phyloP scores from a whole-genome alignment of 1,140 invertebrate genomes.

The Leptopilina boulardi region DNA sequence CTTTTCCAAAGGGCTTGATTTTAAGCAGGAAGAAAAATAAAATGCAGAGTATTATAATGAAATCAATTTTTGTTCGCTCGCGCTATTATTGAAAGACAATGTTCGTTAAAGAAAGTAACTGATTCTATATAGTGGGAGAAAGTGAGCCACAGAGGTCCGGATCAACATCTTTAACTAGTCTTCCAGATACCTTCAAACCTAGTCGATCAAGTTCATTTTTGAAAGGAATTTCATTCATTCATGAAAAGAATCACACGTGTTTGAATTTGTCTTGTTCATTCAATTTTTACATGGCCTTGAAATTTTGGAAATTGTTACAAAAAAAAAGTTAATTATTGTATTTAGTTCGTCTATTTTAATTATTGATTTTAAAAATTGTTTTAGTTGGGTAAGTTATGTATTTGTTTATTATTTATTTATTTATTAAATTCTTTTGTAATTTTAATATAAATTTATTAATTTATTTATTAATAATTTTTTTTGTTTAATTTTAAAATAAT shows the following conservation, averaged over 20 bases:
- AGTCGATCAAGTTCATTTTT: background rate
- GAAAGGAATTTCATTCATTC: constrained; percentile 25
- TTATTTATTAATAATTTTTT: background rate
- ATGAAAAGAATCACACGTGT: constrained; percentile 4
- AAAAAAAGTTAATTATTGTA: no score
- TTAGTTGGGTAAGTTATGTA: no score
- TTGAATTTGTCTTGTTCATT: background rate
- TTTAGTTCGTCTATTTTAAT: no score
- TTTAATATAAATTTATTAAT: background rate
- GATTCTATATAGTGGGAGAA: constrained; percentile 63
- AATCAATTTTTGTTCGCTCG: background rate
- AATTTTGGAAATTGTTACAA: background rate
- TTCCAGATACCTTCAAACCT: constrained; percentile 40
- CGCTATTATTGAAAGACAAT: background rate
- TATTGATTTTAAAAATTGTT: no score
- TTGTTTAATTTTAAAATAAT: no score
- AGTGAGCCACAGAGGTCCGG: constrained; percentile 64
- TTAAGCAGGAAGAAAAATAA: no score
- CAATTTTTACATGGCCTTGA: background rate
- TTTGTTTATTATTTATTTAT: background rate
- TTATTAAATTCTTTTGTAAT: background rate
- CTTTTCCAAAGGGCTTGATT: background rate
- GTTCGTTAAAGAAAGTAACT: constrained; percentile 65
- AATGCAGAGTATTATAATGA: background rate
- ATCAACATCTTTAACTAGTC: constrained; percentile 55